A percentile compares a stretch with the other conserved stretches of the same genome.
Evolutionary conservation across 1,140 invertebrate species (phyloP).

Genomic region (Drosophila murphyi): DNA sequence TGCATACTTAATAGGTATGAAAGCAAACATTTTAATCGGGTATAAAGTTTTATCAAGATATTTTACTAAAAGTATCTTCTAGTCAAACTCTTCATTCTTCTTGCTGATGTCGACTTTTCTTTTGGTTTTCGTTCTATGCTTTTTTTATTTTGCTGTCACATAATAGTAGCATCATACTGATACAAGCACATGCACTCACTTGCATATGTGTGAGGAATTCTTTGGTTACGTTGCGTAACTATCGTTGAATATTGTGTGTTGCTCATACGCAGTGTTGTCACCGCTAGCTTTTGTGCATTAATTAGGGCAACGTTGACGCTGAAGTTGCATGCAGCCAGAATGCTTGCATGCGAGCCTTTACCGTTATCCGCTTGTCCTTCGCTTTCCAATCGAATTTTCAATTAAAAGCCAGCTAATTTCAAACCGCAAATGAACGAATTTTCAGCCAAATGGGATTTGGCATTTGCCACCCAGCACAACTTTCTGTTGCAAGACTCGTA

Average conservation of each 20-base stretch:
- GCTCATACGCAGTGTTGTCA: conserved; percentile 74
- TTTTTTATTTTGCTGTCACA: not conserved
- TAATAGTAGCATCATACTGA: conserved; percentile 23
- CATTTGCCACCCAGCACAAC: conserved; percentile 45
- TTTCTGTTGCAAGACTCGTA: conserved; percentile 6
- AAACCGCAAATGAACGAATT: conserved; percentile 46
- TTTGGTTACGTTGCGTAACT: conserved; percentile 52
- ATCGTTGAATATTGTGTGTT: conserved; percentile 26
- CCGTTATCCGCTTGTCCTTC: not conserved
- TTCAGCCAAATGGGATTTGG: conserved; percentile 52
- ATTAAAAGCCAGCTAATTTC: conserved; percentile 64
- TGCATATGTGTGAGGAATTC: conserved; percentile 10
- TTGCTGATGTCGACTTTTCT: conserved; percentile 38
- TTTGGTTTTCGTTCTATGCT: conserved; percentile 11
- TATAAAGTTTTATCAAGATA: too few species aligned
- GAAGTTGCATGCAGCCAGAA: conserved; percentile 55
- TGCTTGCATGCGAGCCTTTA: conserved; percentile 50
- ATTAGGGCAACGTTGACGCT: conserved; percentile 55
- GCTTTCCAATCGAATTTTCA: conserved; percentile 73
- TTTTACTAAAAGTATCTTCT: not conserved
- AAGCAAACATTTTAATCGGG: too few species aligned
- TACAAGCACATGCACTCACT: conserved; percentile 20
- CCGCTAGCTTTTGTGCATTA: conserved; percentile 63
- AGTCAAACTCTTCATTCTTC: too few species aligned
- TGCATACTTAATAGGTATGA: too few species aligned